Evolutionary conservation across 2,797 vertebrate genomes (phyloP), one percentile per base, ranked within the genome.

Genomic region (Amphiprion clarkii): DNA sequence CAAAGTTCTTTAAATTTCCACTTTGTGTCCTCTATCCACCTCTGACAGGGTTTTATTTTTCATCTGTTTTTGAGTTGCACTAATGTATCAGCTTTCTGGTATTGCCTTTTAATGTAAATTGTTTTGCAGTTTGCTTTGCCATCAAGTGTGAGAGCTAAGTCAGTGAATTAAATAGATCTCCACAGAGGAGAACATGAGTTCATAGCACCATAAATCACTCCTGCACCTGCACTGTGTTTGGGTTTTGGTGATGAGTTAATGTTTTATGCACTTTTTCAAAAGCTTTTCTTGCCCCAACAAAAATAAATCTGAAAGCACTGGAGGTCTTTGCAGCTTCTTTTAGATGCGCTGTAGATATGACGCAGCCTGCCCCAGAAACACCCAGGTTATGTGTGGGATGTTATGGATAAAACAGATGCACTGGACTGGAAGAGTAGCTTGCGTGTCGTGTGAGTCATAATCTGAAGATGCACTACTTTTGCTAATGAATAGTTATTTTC

Each of bases 381-480:
- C 5, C 1, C 1, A 3, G 13, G 40, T 78, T 62, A 79, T 52
- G 56, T 59, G 67, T 76, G 27, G 16, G 44, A 64, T 67, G 44
- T 79, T 74, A 63, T 64, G 51, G 51, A 64, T 59, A 55, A 70
- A 57, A 65, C 23, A 21, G 56, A 71, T 39, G 52, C 71, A 62
- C 8, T 63, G 59, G 17, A 70, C 52, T 65, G 60, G 65, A 81
- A 84, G 12, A n/a, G 21, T 13, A 40, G 57, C 44, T 48, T 65
- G 44, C 2, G 3, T 74, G 53, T 66, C 71, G 49, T 67, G 62
- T 86, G 81, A 88, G 74, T 86, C 87, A 89, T 80, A 74, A 77
- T 73, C 73, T 79, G 44, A 72, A 77, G 51, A 69, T 78, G 74
- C 62, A 71, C 63, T 72, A 62, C 36, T 68, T 76, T 85, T 70